phyloP scores from a whole-genome alignment of 2,888 invertebrate species.

The Drosophila sordidula region DNA sequence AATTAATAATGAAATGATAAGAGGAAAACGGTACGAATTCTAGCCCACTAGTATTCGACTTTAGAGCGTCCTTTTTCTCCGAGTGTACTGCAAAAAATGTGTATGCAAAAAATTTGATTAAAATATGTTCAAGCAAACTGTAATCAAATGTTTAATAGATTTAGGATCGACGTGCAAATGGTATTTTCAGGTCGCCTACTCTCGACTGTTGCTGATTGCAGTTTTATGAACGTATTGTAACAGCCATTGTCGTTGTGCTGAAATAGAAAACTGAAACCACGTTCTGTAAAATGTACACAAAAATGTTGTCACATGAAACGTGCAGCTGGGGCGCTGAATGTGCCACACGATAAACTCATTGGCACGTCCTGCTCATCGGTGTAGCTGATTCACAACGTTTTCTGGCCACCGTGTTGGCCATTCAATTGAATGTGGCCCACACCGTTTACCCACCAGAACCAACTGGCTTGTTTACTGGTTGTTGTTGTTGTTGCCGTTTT shows the following conservation, averaged over 20 bases:
- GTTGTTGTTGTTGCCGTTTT: conserved; percentile 23
- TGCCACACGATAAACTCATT: conserved; percentile 30
- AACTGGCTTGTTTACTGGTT: conserved; percentile 7
- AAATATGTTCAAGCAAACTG: background rate
- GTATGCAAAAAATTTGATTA: background rate
- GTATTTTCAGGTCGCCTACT: background rate
- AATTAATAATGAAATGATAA: no score
- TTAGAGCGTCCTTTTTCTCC: no score
- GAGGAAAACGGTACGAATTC: no score
- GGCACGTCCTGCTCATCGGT: conserved; percentile 48
- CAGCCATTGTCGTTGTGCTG: background rate
- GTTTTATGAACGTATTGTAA: background rate
- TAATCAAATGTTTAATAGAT: background rate
- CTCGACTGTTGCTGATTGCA: background rate
- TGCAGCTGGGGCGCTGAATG: conserved; percentile 20
- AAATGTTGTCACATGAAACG: conserved; percentile 44
- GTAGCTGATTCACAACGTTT: conserved; percentile 23
- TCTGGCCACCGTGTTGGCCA: conserved; percentile 1
- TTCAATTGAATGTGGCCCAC: conserved; percentile 37
- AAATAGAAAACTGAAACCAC: conserved; percentile 1
- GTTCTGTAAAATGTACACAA: conserved; percentile 18
- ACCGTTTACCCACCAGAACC: background rate
- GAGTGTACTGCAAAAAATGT: background rate
- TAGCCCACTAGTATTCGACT: no score
- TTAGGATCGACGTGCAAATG: background rate